Percentiles rank a stretch among this genome's conserved stretches.
Evolutionary conservation across 2,888 invertebrate genomes (phyloP).

Genomic region (Eutolmus rufibarbis): DNA sequence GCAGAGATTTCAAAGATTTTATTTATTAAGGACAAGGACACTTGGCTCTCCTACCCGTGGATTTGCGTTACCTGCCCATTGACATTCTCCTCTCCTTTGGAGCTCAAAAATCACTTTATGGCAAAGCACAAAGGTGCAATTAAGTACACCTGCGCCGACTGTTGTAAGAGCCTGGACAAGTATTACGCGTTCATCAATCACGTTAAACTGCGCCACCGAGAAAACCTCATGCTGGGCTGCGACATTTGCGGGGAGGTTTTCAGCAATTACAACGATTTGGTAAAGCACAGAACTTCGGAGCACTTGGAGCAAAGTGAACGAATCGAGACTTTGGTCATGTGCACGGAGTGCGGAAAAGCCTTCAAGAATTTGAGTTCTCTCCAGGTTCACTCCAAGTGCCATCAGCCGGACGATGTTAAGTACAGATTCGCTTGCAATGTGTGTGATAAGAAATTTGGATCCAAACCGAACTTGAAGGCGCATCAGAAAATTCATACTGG

Average conservation of each 20-base stretch:
- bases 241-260: slow-evolving; percentile 51
- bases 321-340: slow-evolving; percentile 45
- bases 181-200: slow-evolving; percentile 55
- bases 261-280: slow-evolving; percentile 45
- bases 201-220: slow-evolving; percentile 52
- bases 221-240: slow-evolving; percentile 50
- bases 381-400: slow-evolving; percentile 50
- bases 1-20: not conserved
- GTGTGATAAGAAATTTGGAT: slow-evolving; percentile 50
- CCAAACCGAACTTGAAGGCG: slow-evolving; percentile 49
- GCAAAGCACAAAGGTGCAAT: slow-evolving; percentile 1
- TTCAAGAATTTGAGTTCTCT: slow-evolving; percentile 50
- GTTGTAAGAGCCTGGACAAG: slow-evolving; percentile 51
- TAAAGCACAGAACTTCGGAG: slow-evolving; percentile 49
- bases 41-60: slow-evolving; percentile 50
- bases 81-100: not conserved
- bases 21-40: not conserved
- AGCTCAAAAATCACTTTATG: slow-evolving; percentile 40
- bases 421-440: slow-evolving; percentile 47
- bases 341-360: slow-evolving; percentile 52
- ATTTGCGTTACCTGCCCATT: slow-evolving; percentile 47
- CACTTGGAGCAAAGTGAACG: slow-evolving; percentile 27
- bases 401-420: slow-evolving; percentile 47
- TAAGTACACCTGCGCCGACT: slow-evolving; percentile 53
- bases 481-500: slow-evolving; percentile 54